phyloP scores from a whole-genome alignment of 2,113 vertebrate species.

The Heptranchias perlo region DNA sequence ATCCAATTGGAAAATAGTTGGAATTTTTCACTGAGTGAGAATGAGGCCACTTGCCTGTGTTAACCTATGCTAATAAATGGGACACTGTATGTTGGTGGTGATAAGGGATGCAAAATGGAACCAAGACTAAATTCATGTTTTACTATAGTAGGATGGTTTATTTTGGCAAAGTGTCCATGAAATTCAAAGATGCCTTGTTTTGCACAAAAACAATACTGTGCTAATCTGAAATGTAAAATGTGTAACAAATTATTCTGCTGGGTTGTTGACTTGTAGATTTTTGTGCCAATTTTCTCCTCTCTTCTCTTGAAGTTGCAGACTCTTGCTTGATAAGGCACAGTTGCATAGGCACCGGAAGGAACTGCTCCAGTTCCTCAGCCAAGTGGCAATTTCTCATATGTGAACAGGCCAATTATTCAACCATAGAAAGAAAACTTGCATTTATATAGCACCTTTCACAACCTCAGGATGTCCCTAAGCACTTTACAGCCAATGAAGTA shows the following conservation, averaged over 20 bases:
- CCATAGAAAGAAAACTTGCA: no score
- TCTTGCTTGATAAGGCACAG: neutral
- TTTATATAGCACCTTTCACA: no score
- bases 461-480: no score
- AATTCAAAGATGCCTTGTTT: neutral
- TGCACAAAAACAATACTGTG: neutral
- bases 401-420: neutral
- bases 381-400: neutral
- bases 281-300: neutral
- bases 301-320: neutral
- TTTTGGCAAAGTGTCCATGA: neutral
- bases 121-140: neutral
- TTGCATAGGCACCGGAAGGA: neutral
- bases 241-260: neutral
- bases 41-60: neutral
- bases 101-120: neutral
- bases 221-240: slow-evolving; percentile 9
- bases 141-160: neutral
- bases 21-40: neutral
- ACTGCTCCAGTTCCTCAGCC: neutral
- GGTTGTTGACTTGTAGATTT: neutral
- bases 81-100: neutral
- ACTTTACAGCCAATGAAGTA: no score
- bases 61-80: neutral
- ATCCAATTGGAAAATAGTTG: neutral